Evolutionary conservation across 2,888 invertebrate species (phyloP).

Genomic region (Drosophila kanekoi): DNA sequence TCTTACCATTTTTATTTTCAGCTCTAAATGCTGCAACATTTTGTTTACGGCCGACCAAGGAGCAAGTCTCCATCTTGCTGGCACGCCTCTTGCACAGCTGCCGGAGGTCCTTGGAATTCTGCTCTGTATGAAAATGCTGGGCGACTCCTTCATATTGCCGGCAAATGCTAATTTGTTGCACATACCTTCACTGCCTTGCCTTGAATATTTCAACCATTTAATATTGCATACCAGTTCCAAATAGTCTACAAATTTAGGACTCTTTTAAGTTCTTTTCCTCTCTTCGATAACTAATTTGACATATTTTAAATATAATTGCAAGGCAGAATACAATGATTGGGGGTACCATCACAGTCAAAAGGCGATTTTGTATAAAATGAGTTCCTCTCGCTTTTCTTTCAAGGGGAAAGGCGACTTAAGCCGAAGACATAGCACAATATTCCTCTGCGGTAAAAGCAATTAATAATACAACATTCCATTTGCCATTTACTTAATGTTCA

Average conservation of each 20-base stretch:
- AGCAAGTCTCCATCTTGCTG: slow-evolving; percentile 29
- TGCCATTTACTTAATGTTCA: too few species aligned
- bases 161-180: slow-evolving; percentile 57
- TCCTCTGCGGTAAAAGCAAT: too few species aligned
- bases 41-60: slow-evolving; percentile 61
- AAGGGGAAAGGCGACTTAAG: too few species aligned
- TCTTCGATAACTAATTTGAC: background rate
- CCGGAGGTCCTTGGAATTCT: slow-evolving; percentile 9
- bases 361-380: too few species aligned
- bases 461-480: too few species aligned
- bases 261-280: background rate
- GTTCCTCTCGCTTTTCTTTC: too few species aligned
- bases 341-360: too few species aligned
- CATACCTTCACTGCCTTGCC: slow-evolving; percentile 20
- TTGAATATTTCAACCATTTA: slow-evolving; percentile 17
- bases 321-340: too few species aligned
- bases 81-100: slow-evolving; percentile 1
- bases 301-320: background rate
- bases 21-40: slow-evolving; percentile 66
- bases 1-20: slow-evolving; percentile 49
- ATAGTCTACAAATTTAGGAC: slow-evolving; percentile 21
- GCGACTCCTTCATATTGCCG: slow-evolving; percentile 17
- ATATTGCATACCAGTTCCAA: slow-evolving; percentile 27
- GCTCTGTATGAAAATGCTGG: slow-evolving; percentile 13
- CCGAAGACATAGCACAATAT: too few species aligned